Percentiles rank a stretch among this genome's conserved stretches.
Evolutionary conservation across 2,797 vertebrate genomes (phyloP).

Genomic region (Anguilla obscura): DNA sequence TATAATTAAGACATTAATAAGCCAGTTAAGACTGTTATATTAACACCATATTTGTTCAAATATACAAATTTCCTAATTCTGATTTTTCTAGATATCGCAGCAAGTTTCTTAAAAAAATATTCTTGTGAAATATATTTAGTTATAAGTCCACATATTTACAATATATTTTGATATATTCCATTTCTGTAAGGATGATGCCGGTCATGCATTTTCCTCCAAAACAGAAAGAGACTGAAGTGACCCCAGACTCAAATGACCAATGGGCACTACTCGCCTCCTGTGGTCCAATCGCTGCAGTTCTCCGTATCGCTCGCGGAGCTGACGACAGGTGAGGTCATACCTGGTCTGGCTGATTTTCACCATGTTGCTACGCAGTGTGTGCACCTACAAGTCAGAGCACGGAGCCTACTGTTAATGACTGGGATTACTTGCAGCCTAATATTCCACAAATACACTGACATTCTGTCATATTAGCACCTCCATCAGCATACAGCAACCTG

Average conservation of each 20-base stretch:
- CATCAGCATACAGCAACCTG: neutral
- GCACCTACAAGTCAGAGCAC: conserved; percentile 63
- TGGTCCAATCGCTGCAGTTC: conserved; percentile 51
- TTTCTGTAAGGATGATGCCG: neutral
- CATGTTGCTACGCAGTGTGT: conserved; percentile 68
- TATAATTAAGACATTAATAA: too few species aligned
- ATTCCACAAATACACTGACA: neutral
- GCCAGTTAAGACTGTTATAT: too few species aligned
- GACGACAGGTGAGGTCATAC: conserved; percentile 65
- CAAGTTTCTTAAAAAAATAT: too few species aligned
- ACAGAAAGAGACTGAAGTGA: neutral
- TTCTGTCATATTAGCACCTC: neutral
- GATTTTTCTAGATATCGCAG: too few species aligned
- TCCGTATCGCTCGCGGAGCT: conserved; percentile 57
- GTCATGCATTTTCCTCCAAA: neutral
- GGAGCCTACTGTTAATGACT: neutral
- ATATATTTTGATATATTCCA: neutral
- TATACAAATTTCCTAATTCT: too few species aligned
- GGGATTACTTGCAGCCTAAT: neutral
- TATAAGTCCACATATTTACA: neutral
- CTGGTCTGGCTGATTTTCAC: conserved; percentile 76
- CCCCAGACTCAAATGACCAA: neutral
- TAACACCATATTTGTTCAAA: too few species aligned
- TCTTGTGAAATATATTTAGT: too few species aligned
- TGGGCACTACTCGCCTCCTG: conserved; percentile 63